Base-by-base conservation (phyloP, 2,888 invertebrate genomes). In the Apamea epomidion region DNA sequence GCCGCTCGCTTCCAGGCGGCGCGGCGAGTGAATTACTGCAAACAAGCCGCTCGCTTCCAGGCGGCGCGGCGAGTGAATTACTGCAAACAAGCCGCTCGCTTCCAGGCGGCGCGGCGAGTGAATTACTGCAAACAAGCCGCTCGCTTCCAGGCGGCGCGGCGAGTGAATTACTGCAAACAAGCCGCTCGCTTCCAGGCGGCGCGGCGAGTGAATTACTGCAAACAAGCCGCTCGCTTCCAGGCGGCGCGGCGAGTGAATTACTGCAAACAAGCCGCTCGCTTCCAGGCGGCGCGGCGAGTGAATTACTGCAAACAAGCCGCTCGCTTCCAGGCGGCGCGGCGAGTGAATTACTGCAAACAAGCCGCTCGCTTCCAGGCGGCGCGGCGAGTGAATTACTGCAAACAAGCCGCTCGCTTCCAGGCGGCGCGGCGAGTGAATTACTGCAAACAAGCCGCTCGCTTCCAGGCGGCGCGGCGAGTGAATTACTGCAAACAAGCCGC, bases 51-150 rank as follows among this genome's bases (percentile, higher is more conserved):
- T n/a, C 60, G 71, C 65, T 65, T 37, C 0, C 69, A 18, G 42
- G 32, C 32, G 32, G 32, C 32, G 12, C 74, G 62, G 21, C 37
- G 29, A 77, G 76, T 74, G 25, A 79, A 74, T 65, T 62, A 76
- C n/a, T 76, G 72, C 71, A 65, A 72, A n/a, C n/a, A n/a, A n/a
- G n/a, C n/a, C n/a, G n/a, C n/a, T n/a, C 60, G 71, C 65, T 65
- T 37, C 0, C 69, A 18, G 42, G 32, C 32, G 32, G 32, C 32
- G 12, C 74, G 62, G 21, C 37, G 29, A 77, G 76, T 74, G 25
- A 79, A 74, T 65, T 62, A 76, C n/a, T 76, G 72, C 71, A 65
- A 72, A n/a, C n/a, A n/a, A n/a, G n/a, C n/a, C n/a, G n/a, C n/a
- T n/a, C 60, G 71, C 65, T 65, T 37, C 0, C 69, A 18, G 42